These are phyloP conservation scores for Amphiura filiformis DNA, from an alignment of 35 echinoderm and acorn worm species.

Conservation along the genomic window DNA sequence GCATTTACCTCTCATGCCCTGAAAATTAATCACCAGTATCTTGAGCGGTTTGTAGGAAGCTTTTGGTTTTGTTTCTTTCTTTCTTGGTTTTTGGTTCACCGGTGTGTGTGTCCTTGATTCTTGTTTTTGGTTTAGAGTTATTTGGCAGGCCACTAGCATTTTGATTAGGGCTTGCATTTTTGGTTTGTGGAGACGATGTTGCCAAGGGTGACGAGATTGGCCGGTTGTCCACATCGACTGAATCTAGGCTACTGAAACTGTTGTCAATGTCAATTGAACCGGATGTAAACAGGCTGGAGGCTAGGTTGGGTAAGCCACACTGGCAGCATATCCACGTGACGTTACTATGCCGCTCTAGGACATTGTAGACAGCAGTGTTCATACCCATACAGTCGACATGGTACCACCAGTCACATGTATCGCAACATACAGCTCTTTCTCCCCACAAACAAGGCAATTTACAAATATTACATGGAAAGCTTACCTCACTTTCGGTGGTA, in stretches of 20 bases:
- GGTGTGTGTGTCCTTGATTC: neutral
- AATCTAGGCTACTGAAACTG: neutral
- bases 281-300: neutral
- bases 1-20: constrained; percentile 23
- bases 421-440: neutral
- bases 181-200: neutral
- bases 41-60: neutral
- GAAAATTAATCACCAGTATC: constrained; percentile 15
- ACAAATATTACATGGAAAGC: neutral
- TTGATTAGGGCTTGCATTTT: neutral
- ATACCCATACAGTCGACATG: neutral
- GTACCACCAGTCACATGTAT: neutral
- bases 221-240: neutral
- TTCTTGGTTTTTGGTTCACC: neutral
- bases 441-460: neutral
- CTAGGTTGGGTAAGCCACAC: neutral
- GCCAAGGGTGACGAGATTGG: neutral
- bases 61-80: neutral
- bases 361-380: neutral
- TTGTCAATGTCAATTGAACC: neutral
- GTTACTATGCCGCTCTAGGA: neutral
- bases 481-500: neutral
- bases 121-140: neutral
- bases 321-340: neutral
- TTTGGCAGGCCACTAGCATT: neutral